A percentile compares a stretch with the other conserved stretches of the same genome.
Conservation (phyloP, 2,888 invertebrate species). For the Nysson spinosus region DNA sequence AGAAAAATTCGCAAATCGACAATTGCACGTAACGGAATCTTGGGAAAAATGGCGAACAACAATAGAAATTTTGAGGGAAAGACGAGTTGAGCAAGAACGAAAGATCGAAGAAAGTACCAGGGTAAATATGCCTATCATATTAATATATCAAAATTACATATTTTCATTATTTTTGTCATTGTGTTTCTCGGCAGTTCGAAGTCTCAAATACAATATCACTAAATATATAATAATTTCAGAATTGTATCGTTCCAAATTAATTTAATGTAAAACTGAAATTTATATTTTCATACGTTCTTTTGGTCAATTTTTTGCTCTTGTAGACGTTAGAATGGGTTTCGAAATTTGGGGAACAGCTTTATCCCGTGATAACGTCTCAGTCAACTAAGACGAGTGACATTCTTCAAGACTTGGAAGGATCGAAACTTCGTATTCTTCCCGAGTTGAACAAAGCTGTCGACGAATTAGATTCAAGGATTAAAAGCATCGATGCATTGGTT, state of each 20-base stretch:
- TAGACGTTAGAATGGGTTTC: conserved; percentile 84
- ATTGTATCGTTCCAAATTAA: too few species aligned
- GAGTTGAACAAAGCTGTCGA: conserved; percentile 82
- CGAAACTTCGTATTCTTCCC: conserved; percentile 79
- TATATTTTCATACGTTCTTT: neutral
- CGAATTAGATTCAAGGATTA: conserved; percentile 84
- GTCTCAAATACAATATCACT: too few species aligned
- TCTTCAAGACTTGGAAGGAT: conserved; percentile 80
- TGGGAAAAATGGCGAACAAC: conserved; percentile 86
- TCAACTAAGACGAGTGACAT: conserved; percentile 81
- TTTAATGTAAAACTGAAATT: neutral
- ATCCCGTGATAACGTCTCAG: conserved; percentile 85
- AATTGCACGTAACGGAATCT: conserved; percentile 82
- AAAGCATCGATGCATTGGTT: conserved; percentile 83
- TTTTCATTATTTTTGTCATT: too few species aligned
- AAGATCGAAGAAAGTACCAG: conserved; percentile 73
- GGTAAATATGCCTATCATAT: conserved; percentile 75
- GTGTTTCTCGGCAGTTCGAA: too few species aligned
- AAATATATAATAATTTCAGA: too few species aligned
- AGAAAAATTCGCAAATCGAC: conserved; percentile 83
- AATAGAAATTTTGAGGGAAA: conserved; percentile 78
- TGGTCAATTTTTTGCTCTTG: conserved; percentile 27
- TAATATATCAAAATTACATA: too few species aligned
- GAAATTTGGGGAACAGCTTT: conserved; percentile 85
- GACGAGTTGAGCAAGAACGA: conserved; percentile 78